Base-by-base conservation (phyloP, 2,797 vertebrate genomes). In the Hozukius guyotensis region DNA sequence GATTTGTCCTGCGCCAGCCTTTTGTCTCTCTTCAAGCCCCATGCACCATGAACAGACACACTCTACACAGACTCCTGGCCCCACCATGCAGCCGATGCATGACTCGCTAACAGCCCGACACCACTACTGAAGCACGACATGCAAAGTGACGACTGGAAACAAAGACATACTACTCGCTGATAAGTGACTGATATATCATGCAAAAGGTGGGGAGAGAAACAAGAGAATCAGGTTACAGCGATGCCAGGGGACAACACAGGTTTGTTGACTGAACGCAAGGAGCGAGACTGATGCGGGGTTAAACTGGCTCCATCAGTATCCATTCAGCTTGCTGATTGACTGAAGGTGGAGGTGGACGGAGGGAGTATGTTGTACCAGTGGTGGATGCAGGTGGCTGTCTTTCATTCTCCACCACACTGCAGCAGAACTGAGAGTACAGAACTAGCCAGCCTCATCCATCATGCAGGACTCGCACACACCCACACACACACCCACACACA, bases 291-390 rank as follows among this genome's bases (percentile, higher is more conserved):
- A 91, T 91, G 88, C 85, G 78, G 86, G 82, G 79, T 84, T 72
- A 71, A 49, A 84, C 31, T 56, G 77, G 86, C 88, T 92, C 87
- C 83, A 90, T 90, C 88, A 85, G 89, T 79, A 87, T 93, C 88
- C 89, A 83, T 89, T 92, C 89, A 90, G 91, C 89, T 94, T 91
- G 93, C 92, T 93, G 92, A 93, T 86, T 94, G 93, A 73, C 93
- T 93, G 90, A 90, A 88, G 84, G 81, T 84, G 90, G 81, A 86
- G 78, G 81, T 71, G 79, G 72, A 71, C 9, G 20, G 77, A 76
- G 83, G 71, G 78, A 74, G 74, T 29, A 32, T 84, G 83, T 59
- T 72, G 81, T 38, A 88, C 83, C 78, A 52, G 74, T 91, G 90
- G 86, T 91, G 90, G 86, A 88, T 92, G 89, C 91, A 89, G 88